These are phyloP conservation scores for Eumacrocentrus americanus DNA, from an alignment of 2,888 invertebrate species.

Conservation along the genomic window DNA sequence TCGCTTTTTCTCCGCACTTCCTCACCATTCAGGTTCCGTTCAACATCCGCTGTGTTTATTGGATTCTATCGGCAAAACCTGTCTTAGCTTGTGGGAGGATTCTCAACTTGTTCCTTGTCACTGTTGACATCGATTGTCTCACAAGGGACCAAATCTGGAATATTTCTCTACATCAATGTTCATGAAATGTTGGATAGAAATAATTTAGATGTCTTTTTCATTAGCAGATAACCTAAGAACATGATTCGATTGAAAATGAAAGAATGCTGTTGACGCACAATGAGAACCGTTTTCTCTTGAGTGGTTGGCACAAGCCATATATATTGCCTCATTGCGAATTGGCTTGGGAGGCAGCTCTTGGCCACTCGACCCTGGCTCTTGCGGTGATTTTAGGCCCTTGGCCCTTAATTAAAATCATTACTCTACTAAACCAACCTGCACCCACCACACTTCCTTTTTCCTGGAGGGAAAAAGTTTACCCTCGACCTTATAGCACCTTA, in stretches of 20 bases:
- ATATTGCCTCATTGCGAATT: background rate
- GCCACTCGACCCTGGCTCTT: conserved; percentile 26
- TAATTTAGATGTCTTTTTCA: no score
- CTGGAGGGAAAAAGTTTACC: conserved; percentile 36
- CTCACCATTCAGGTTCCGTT: conserved; percentile 20
- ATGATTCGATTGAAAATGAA: no score
- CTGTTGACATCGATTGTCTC: background rate
- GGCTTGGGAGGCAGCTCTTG: background rate
- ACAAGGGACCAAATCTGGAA: background rate
- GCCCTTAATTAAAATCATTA: conserved; percentile 46
- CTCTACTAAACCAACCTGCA: conserved; percentile 38
- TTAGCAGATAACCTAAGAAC: no score
- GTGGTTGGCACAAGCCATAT: no score
- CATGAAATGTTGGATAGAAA: no score
- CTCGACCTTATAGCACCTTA: conserved; percentile 36
- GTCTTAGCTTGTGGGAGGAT: conserved; percentile 26
- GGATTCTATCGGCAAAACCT: conserved; percentile 41
- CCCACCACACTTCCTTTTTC: conserved; percentile 26
- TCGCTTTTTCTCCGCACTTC: conserved; percentile 26
- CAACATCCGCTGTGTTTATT: conserved; percentile 42
- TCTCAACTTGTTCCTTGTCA: conserved; percentile 28
- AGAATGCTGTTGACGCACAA: no score
- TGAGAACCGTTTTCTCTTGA: no score
- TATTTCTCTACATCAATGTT: background rate
- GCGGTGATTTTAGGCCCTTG: conserved; percentile 39